Evolutionary conservation across 2,888 invertebrate genomes (phyloP), one percentile per base, ranked within the genome.

Genomic region (Napeogenes sylphis): DNA sequence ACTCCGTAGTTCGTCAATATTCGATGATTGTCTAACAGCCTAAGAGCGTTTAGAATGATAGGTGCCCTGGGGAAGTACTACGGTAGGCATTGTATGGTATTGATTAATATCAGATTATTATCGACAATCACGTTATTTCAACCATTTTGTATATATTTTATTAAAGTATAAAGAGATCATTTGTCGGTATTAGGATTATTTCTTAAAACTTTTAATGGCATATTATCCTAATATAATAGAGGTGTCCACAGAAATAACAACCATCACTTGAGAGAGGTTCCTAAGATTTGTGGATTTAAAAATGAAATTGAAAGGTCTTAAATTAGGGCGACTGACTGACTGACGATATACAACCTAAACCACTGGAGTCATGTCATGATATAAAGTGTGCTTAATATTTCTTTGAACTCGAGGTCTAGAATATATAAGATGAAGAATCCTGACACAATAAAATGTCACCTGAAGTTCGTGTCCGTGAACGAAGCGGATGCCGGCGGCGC

Each of bases 391-490:
- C 21, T 21, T 21, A 21, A 21, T 21, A 21, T 21, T 21, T 21
- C 21, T 21, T 21, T 21, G 21, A 0, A 21, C 12, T 10, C 8
- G 42, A 10, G 5, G 10, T 2, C 42, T 42, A 42, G 8, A 12
- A 10, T 42, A 42, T 10, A 42, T 42, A 60, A 60, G 53, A 6
- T 47, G 47, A 47, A 30, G 33, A 45, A 59, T 59, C 47, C 42
- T 67, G 71, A 71, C 70, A 30, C 21, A 30, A 8, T 30, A 12
- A 81, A 82, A 83, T 82, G 80, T 75, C 82, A 77, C 71, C 76
- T 69, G 72, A 69, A 83, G 80, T 77, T 79, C 80, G 74, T 73
- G 83, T 80, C 84, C 84, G 75, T 84, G 84, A 84, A 79, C 84
- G 76, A 63, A 60, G 58, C 67, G 71, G 71, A 65, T 69, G 63